phyloP scores from a whole-genome alignment of 2,797 vertebrate species.

The Sciurus vulgaris region DNA sequence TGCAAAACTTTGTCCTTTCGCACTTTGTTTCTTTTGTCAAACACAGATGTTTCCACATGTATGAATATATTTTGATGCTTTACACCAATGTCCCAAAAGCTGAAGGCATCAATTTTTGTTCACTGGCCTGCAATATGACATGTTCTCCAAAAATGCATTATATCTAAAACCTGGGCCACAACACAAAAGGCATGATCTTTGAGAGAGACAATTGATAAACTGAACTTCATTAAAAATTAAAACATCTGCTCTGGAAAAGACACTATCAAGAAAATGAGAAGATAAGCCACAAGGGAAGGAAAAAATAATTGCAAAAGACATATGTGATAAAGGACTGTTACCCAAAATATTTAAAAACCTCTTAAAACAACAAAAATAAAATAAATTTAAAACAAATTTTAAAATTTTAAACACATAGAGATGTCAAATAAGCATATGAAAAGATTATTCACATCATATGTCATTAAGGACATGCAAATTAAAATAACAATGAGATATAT shows the following conservation, averaged over 20 bases:
- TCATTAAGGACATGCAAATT: background rate
- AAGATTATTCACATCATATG: background rate
- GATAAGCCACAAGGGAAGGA: background rate
- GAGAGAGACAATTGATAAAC: background rate
- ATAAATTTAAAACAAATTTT: background rate
- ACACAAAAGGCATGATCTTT: background rate
- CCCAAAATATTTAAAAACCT: background rate
- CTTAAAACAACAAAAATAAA: background rate
- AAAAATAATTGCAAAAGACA: background rate
- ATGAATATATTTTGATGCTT: background rate
- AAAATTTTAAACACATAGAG: background rate
- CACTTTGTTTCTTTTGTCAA: constrained; percentile 24
- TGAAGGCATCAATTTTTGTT: background rate
- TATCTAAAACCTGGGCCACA: background rate
- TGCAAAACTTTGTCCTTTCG: background rate
- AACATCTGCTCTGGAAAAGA: background rate
- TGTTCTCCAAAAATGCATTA: background rate
- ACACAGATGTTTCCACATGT: background rate
- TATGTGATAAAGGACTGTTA: background rate
- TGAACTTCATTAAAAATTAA: background rate
- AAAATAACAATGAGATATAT: background rate
- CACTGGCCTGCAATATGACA: background rate
- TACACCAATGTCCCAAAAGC: background rate
- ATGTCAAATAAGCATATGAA: background rate
- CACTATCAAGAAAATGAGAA: background rate